Evolutionary conservation across 2,797 vertebrate species (phyloP).

Genomic region (Darevskia mixta): DNA sequence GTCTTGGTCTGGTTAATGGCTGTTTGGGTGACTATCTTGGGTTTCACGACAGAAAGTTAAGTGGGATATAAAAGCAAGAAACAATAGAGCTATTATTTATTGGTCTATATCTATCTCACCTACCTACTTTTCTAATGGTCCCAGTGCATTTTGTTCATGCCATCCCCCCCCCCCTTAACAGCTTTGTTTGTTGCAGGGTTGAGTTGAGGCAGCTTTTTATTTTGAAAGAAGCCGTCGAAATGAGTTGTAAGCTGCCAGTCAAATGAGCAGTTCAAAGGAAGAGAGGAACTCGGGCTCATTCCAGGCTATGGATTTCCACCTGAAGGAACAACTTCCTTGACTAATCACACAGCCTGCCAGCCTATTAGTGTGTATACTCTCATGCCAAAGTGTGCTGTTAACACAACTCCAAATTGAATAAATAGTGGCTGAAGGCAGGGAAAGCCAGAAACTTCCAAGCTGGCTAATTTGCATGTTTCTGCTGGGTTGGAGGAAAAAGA

Average conservation of each 20-base stretch:
- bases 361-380: not conserved
- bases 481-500: conserved; percentile 31
- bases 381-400: conserved; percentile 55
- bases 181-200: not conserved
- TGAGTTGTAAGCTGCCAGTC: not conserved
- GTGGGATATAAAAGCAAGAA: too few species aligned
- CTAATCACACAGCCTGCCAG: conserved; percentile 43
- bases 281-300: conserved; percentile 34
- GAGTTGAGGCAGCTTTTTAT: conserved; percentile 12
- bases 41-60: too few species aligned
- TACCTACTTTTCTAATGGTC: not conserved
- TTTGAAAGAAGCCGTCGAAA: not conserved
- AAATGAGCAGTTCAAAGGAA: conserved; percentile 26
- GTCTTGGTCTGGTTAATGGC: too few species aligned
- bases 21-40: too few species aligned
- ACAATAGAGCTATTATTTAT: too few species aligned
- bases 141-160: not conserved
- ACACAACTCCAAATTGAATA: conserved; percentile 54
- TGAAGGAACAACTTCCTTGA: conserved; percentile 59
- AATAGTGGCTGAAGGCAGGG: conserved; percentile 27
- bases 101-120: too few species aligned
- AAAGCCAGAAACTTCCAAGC: conserved; percentile 15
- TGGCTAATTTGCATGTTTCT: accelerated
- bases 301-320: conserved; percentile 30
- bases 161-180: not conserved